Conservation (phyloP, 2,113 vertebrate genomes). For the Piliocolobus tephrosceles region DNA sequence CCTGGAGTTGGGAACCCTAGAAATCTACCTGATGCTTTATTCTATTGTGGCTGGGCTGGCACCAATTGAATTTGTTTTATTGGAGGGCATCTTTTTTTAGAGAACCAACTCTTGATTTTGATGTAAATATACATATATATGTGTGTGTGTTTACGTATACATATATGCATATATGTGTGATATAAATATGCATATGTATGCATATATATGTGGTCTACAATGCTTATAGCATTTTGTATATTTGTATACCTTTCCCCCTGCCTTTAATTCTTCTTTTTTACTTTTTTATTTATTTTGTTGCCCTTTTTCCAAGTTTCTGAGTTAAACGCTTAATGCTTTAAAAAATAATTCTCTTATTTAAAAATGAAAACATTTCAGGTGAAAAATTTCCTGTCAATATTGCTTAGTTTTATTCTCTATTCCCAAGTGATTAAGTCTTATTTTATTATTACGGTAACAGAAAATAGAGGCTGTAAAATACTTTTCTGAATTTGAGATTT, state of each 20-base stretch:
- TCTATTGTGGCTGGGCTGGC: neutral
- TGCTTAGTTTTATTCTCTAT: neutral
- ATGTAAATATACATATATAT: neutral
- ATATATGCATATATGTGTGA: neutral
- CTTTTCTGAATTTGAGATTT: conserved; percentile 20
- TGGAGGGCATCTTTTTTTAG: neutral
- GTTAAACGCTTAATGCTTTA: neutral
- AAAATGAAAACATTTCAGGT: neutral
- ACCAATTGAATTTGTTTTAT: neutral
- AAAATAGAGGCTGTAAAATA: neutral
- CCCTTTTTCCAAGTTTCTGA: neutral
- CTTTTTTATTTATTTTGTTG: neutral
- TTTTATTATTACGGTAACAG: neutral
- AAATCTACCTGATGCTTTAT: neutral
- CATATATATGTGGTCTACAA: neutral
- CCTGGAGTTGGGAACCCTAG: too few relatives aligned
- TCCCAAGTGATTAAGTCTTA: neutral
- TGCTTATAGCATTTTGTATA: neutral
- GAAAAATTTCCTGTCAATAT: neutral
- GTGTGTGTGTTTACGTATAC: too few relatives aligned
- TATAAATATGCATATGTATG: too few relatives aligned
- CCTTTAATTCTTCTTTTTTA: neutral
- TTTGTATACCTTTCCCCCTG: neutral
- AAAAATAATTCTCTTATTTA: neutral
- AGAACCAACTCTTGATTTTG: neutral